Base-by-base conservation (phyloP, 2,797 vertebrate genomes). In the Pelochelys cantorii region DNA sequence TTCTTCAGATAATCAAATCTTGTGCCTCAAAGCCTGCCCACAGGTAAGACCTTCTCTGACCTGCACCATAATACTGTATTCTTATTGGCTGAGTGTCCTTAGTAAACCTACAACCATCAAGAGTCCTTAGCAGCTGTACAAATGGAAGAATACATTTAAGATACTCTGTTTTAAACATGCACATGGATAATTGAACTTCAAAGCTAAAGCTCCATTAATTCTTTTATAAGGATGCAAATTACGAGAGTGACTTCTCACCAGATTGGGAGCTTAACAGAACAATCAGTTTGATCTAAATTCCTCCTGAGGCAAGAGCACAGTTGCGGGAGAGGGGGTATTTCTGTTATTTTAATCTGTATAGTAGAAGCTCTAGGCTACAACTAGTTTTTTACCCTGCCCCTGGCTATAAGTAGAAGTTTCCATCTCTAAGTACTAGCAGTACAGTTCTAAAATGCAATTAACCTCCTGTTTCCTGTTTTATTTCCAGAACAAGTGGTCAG, bases 201-300 rank as follows among this genome's bases (percentile, higher is more conserved):
- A 90, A 96, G 95, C 80, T 87, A 90, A 81, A 93, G 81, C 57
- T 86, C 92, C 95, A 81, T 87, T 94, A 89, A 95, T 94, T 97
- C 94, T 95, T 97, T 97, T 96, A 93, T 97, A 93, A 87, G 91
- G 81, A 97, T 97, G 96, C 96, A 98, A 97, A 97, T 97, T 89
- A 95, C 90, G 88, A 62, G 86, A 95, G 84, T 94, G 91, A 96
- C 94, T 96, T 95, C 91, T 95, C 91, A 80, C 55, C 86, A 94
- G 88, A 97, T 1, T 93, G 93, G 87, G 87, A 95, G 79, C 37
- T 96, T 96, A 96, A 95, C 93, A 85, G 96, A 85, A 96, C 93
- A 92, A 85, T 96, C 87, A 86, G 84, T 90, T 57, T 89, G 71
- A 93, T 90, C 84, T 88, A 92, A 96, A 95, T 83, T 84, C 18